Evolutionary conservation across 2,113 vertebrate genomes (phyloP).

Genomic region (Astur gentilis): DNA sequence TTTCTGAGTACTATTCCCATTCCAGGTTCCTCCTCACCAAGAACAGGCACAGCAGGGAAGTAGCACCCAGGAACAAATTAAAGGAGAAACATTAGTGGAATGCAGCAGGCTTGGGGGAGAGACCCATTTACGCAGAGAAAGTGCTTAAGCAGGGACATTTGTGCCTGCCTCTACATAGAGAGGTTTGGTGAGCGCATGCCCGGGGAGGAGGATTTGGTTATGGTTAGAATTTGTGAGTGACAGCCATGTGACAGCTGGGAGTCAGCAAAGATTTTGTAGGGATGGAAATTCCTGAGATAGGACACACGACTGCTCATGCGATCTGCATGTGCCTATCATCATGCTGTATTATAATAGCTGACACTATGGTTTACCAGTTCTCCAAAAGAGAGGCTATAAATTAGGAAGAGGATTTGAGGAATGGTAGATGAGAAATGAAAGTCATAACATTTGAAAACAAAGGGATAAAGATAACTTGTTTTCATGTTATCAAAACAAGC

Average conservation of each 20-base stretch:
- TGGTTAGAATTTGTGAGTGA: conserved; percentile 60
- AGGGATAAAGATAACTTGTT: neutral
- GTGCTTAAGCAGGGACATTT: neutral
- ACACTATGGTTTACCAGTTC: conserved; percentile 40
- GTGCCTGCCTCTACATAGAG: neutral
- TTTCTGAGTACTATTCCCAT: neutral
- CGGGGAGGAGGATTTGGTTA: conserved; percentile 21
- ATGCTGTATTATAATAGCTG: conserved; percentile 57
- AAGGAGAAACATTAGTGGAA: neutral
- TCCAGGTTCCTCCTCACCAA: neutral
- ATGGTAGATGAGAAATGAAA: conserved; percentile 26
- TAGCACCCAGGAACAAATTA: neutral
- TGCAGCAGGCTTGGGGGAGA: neutral
- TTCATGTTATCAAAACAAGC: neutral
- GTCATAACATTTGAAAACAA: neutral
- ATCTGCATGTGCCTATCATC: conserved; percentile 43
- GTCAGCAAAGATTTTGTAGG: conserved; percentile 34
- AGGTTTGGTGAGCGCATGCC: conserved; percentile 36
- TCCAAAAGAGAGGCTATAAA: conserved; percentile 54
- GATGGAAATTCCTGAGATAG: conserved; percentile 39
- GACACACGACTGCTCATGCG: conserved; percentile 18
- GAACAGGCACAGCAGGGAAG: neutral
- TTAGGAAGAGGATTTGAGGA: conserved; percentile 5
- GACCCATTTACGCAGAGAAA: neutral
- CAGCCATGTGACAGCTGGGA: conserved; percentile 61